A percentile compares a stretch with the other conserved stretches of the same genome.
Evolutionary conservation across 2,888 invertebrate species (phyloP).

Genomic region (Cremastobaeus sp.): DNA sequence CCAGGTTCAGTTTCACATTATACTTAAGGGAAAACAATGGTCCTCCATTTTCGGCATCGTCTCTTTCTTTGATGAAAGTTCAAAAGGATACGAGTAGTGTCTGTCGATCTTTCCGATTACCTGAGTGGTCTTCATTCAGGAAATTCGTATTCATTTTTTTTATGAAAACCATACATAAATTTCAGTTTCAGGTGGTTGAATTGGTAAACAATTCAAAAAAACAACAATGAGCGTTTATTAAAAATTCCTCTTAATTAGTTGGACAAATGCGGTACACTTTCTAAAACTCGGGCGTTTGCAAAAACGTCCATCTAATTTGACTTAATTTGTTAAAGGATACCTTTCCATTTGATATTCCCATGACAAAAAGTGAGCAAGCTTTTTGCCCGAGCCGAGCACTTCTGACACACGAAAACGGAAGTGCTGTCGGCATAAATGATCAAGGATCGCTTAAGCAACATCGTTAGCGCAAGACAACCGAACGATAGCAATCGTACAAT

Average conservation of each 20-base stretch:
- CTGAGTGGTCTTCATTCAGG: too few species aligned
- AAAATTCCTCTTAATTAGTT: slow-evolving; percentile 13
- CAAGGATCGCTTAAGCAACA: slow-evolving; percentile 53
- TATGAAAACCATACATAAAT: background rate
- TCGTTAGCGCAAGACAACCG: slow-evolving; percentile 74
- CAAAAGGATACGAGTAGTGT: slow-evolving; percentile 11
- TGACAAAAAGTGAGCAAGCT: slow-evolving; percentile 43
- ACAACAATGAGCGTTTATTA: background rate
- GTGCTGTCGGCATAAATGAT: slow-evolving; percentile 56
- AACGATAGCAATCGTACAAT: slow-evolving; percentile 75
- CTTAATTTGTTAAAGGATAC: slow-evolving; percentile 41
- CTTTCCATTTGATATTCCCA: slow-evolving; percentile 33
- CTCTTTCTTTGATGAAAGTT: slow-evolving; percentile 43
- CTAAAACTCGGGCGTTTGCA: background rate
- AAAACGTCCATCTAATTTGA: slow-evolving; percentile 17
- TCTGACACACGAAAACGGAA: slow-evolving; percentile 53
- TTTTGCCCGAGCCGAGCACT: slow-evolving; percentile 30
- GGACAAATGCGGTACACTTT: slow-evolving; percentile 30
- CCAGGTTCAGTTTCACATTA: slow-evolving; percentile 67
- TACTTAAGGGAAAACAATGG: slow-evolving; percentile 55
- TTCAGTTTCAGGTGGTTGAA: background rate
- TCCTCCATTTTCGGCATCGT: slow-evolving; percentile 34
- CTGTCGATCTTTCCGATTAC: too few species aligned
- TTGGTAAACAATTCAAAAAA: background rate
- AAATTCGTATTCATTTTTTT: slow-evolving; percentile 14